Conservation (phyloP, 2,888 invertebrate species). For the Apamea anceps region DNA sequence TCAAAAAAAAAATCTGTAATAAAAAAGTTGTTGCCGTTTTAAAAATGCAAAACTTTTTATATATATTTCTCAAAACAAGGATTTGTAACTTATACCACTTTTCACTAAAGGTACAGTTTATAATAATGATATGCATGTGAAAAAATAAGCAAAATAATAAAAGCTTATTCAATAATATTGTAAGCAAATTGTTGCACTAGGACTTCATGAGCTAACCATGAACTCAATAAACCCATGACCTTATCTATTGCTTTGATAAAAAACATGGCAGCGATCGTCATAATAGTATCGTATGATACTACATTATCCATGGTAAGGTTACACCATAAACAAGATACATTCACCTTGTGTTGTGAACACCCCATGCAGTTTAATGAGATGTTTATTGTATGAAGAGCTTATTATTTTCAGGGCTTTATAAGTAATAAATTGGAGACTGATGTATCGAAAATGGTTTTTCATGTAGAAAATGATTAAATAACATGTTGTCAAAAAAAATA, state of each 20-base stretch:
- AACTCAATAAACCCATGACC: conserved; percentile 19
- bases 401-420: conserved; percentile 10
- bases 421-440: not conserved
- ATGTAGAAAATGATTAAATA: not conserved
- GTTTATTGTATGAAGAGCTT: not conserved
- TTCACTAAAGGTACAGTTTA: too few species aligned
- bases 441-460: not conserved
- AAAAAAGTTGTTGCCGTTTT: too few species aligned
- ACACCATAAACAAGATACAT: conserved; percentile 31
- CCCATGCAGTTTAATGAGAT: conserved; percentile 31
- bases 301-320: conserved; percentile 21
- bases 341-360: conserved; percentile 34
- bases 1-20: too few species aligned
- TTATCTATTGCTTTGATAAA: not conserved
- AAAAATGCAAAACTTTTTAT: too few species aligned
- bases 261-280: conserved; percentile 7
- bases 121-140: too few species aligned
- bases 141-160: too few species aligned
- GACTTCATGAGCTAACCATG: not conserved
- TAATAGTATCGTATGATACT: conserved; percentile 11
- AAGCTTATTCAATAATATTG: too few species aligned
- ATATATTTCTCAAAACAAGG: too few species aligned
- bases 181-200: too few species aligned
- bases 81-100: too few species aligned
- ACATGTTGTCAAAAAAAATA: not conserved